Base-by-base conservation (phyloP, 2,113 vertebrate genomes). In the Thunnus maccoyii region DNA sequence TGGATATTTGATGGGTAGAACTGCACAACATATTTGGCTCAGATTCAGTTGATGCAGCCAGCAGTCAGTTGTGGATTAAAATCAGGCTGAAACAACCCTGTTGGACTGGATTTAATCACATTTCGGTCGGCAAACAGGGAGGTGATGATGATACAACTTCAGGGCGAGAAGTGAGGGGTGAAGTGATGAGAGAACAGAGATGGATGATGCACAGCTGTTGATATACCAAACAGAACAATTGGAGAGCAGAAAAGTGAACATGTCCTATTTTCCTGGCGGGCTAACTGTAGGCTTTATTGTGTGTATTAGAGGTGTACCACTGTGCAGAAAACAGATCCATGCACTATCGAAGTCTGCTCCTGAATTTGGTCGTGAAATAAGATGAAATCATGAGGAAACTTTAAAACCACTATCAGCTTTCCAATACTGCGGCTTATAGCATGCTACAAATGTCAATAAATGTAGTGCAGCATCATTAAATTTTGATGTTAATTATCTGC, bases 401-500 rank as follows among this genome's bases (percentile, higher is more conserved):
- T 48, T 63, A 72, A 83, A 78, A 69, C 54, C 15, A 68, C 10
- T 4, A 82, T 66, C 25, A 61, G 36, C 52, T 8, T n/a, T 87
- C 36, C 27, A 60, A 76, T 48, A 62, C 72, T 56, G 75, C 73
- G 27, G 81, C 80, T 88, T 78, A 75, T 41, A 30, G 54, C 36
- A 5, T 75, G 67, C 60, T 86, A 75, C 85, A 89, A 88, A 86
- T 78, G 88, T 63, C 86, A 91, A 89, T 90, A 89, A 83, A 81
- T 91, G 81, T 67, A 85, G 76, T 18, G 62, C 77, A 66, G 72
- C 64, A 50, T 64, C 70, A 89, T 91, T 91, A 88, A 36, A 89
- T 86, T 79, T 77, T 85, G 71, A 90, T 89, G 84, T 85, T 88
- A 90, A 91, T 92, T 86, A 88, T 88, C 83, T 84, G 84, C 84